phyloP scores from a whole-genome alignment of 2,888 invertebrate genomes.

The Noctua janthe region DNA sequence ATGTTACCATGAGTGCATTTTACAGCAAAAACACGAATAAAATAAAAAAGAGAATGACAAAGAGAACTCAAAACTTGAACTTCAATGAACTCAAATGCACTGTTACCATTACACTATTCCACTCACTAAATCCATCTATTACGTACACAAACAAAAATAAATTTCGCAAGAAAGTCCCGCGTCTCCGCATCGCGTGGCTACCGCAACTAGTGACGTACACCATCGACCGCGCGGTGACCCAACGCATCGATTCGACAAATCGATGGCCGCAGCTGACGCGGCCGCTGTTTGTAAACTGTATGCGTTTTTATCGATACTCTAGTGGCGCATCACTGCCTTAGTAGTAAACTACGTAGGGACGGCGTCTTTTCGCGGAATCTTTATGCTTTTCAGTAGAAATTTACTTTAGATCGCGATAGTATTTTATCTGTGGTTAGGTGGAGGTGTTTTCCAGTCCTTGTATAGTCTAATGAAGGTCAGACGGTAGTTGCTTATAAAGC shows the following conservation, averaged over 20 bases:
- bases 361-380: neutral
- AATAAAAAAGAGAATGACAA: neutral
- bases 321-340: conserved; percentile 47
- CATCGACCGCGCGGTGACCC: conserved; percentile 70
- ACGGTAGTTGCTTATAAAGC: neutral
- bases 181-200: conserved; percentile 17
- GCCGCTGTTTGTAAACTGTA: conserved; percentile 68
- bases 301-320: conserved; percentile 64
- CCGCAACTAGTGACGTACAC: conserved; percentile 75
- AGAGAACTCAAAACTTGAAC: neutral
- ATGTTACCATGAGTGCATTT: neutral
- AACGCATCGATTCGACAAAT: conserved; percentile 72
- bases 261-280: conserved; percentile 73
- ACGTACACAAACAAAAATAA: neutral
- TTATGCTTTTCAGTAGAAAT: conserved; percentile 11
- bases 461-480: too few relatives aligned
- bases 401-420: neutral
- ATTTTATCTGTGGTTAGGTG: neutral
- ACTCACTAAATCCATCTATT: neutral
- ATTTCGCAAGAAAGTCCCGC: conserved; percentile 9
- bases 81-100: neutral
- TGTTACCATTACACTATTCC: neutral
- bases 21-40: neutral
- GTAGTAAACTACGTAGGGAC: conserved; percentile 16
- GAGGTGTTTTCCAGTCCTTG: neutral